Percentiles rank a stretch among this genome's conserved stretches.
Conservation (phyloP, 2,797 vertebrate genomes). For the Jordanella pulchra region DNA sequence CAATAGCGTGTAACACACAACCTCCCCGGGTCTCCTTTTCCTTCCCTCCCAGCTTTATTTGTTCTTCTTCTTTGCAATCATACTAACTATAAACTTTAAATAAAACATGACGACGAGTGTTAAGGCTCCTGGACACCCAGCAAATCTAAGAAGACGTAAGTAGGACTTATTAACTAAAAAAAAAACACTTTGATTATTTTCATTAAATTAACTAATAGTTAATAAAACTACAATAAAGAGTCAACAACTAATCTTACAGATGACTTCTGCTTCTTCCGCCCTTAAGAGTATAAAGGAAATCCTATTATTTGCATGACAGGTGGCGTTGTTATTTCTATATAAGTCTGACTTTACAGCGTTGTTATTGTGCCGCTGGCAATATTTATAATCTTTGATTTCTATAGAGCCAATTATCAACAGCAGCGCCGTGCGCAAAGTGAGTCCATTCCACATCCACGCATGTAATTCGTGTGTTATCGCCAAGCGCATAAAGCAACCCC, state of each 20-base stretch:
- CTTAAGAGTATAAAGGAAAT: not conserved
- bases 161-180: not conserved
- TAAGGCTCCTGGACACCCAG: constrained; percentile 32
- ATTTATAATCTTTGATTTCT: constrained; percentile 56
- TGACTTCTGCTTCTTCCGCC: constrained; percentile 15
- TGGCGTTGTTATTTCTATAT: constrained; percentile 10
- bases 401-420: constrained; percentile 70
- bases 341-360: not conserved
- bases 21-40: constrained; percentile 65
- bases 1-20: constrained; percentile 85
- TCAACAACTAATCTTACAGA: constrained; percentile 29
- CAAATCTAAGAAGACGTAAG: constrained; percentile 5
- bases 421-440: constrained; percentile 40
- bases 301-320: constrained; percentile 21
- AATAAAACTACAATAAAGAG: constrained; percentile 7
- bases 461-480: constrained; percentile 72
- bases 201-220: not conserved
- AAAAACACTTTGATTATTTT: not conserved
- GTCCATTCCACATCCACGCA: constrained; percentile 63
- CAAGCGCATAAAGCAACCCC: constrained; percentile 42
- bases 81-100: constrained; percentile 69
- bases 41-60: constrained; percentile 66
- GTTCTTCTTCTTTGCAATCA: constrained; percentile 64
- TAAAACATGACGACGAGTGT: constrained; percentile 60
- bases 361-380: constrained; percentile 16